Evolutionary conservation across 23 tunicate genomes (phyloP).

Genomic region (Phallusia fumigata): DNA sequence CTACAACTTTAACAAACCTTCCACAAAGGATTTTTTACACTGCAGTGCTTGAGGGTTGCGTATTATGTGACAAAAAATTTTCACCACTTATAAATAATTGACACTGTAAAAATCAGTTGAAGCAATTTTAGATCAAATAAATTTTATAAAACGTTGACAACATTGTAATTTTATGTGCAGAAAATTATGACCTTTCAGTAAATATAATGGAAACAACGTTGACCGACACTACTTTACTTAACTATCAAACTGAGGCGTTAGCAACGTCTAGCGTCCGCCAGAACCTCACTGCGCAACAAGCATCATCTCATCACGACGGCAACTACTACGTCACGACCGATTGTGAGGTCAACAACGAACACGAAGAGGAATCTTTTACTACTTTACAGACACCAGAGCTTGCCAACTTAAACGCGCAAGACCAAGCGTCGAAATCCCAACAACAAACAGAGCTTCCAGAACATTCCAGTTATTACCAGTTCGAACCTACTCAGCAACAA

Average conservation of each 20-base stretch:
- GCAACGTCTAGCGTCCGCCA: background rate
- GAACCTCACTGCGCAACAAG: background rate
- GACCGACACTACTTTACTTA: background rate
- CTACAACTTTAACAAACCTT: too few species aligned
- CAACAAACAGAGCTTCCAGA: background rate
- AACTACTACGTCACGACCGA: background rate
- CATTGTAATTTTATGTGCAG: too few species aligned
- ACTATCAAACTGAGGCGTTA: background rate
- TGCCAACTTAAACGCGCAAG: background rate
- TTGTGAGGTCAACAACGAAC: constrained; percentile 5
- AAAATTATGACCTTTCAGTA: background rate
- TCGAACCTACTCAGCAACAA: background rate
- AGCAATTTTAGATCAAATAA: too few species aligned
- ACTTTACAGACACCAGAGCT: background rate
- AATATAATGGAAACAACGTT: constrained; percentile 3
- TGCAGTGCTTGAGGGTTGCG: too few species aligned
- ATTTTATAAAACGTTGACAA: too few species aligned
- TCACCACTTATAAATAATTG: too few species aligned
- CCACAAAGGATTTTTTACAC: too few species aligned
- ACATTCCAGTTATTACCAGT: background rate
- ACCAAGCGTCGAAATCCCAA: background rate
- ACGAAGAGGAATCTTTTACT: background rate
- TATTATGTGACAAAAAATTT: too few species aligned
- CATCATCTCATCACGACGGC: background rate
- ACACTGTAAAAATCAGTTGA: too few species aligned